Evolutionary conservation across 2,888 invertebrate genomes (phyloP), one percentile per base, ranked within the genome.

Genomic region (Maniola hyperantus): DNA sequence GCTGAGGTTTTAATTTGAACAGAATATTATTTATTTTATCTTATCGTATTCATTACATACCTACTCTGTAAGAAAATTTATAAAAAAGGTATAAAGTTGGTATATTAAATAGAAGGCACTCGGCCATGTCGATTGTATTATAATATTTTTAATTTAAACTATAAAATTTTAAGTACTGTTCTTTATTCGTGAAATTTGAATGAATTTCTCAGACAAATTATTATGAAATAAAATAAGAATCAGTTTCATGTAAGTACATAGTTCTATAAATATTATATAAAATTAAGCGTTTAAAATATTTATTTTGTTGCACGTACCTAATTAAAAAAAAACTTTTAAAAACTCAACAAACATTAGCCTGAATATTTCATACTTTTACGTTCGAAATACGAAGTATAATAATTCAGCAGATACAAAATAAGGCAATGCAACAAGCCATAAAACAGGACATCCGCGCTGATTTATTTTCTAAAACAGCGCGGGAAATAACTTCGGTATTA

Each of bases 401-500:
- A 11, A 44, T 11, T 39, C 39, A 55, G 26, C 11, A 36, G 10
- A 58, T 13, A 58, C 42, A 48, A 48, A 60, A 50, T 18, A 36
- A 50, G 11, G 26, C 42, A 26, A 5, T 44, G 26, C 53, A 54
- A 48, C 20, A 44, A 60, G 26, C 53, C 50, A 18, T 60, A 64
- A 11, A 66, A 66, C 55, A 33, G 55, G 55, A 64, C 57, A 34
- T 18, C 15, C 48, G 53, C 65, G 65, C 59, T 65, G 66, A 68
- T 71, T 68, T 68, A 66, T 59, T 48, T 53, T 50, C 54, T 44
- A 58, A 64, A 68, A 65, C 55, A 68, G 66, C 54, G 36, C 63
- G 63, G 71, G 73, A 80, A 78, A 76, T 77, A 79, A 83, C 81
- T 81, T 82, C 79, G 78, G 79, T 81, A 85, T 87, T 86, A 83